These are phyloP conservation scores for Epicauta chinensis DNA, from an alignment of 1,140 invertebrate species.

Conservation along the genomic window DNA sequence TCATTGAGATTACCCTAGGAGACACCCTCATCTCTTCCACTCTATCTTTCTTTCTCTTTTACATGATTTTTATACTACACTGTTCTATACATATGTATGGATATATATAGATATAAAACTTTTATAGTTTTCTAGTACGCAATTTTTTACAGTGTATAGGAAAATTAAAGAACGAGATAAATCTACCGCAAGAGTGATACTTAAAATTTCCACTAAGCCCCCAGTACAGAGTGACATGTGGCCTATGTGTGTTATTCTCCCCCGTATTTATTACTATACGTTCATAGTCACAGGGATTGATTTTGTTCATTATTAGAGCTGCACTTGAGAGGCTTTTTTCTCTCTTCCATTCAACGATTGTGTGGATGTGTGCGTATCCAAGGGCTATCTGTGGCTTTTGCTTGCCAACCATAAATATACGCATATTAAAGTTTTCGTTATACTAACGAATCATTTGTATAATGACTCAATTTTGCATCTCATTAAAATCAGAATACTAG, in stretches of 20 bases:
- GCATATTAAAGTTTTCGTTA: slow-evolving; percentile 5
- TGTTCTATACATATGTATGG: background rate
- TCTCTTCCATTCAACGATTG: too few species aligned
- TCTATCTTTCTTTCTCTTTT: too few species aligned
- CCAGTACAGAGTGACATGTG: slow-evolving; percentile 26
- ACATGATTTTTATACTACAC: slow-evolving; percentile 2
- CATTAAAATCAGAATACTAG: background rate
- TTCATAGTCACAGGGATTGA: slow-evolving; percentile 10
- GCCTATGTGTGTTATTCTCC: background rate
- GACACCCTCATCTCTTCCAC: background rate
- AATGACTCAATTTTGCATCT: slow-evolving; percentile 9
- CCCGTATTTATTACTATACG: slow-evolving; percentile 9
- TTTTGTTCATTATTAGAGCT: slow-evolving; percentile 1
- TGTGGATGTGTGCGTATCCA: too few species aligned
- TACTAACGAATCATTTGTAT: background rate
- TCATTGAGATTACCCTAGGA: slow-evolving; percentile 31
- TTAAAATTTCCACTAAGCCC: slow-evolving; percentile 16
- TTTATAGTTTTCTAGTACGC: background rate
- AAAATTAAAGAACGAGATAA: slow-evolving; percentile 28
- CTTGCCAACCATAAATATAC: too few species aligned
- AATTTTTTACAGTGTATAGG: slow-evolving; percentile 20
- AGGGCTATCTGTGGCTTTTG: too few species aligned
- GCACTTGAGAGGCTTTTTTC: slow-evolving; percentile 19
- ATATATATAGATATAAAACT: too few species aligned
- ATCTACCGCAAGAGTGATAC: slow-evolving; percentile 22